Percentiles rank a stretch among this genome's conserved stretches.
Conservation (phyloP, 2,888 invertebrate genomes). For the Plagiodera versicolora region DNA sequence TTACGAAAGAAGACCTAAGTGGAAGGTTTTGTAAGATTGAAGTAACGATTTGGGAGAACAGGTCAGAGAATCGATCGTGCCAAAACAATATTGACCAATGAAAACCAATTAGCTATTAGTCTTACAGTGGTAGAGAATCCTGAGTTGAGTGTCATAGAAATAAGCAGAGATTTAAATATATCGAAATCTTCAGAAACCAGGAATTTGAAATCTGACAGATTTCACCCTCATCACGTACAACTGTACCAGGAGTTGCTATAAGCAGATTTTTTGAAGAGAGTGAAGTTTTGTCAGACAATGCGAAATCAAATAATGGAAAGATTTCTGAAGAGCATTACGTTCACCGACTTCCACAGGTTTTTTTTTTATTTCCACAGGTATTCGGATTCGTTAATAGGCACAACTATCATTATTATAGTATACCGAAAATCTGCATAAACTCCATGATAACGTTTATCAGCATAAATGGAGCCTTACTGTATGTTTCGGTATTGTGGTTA, state of each 20-base stretch:
- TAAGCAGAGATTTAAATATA: conserved; percentile 5
- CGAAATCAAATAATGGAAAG: background rate
- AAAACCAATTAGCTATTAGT: no score
- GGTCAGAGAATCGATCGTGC: conserved; percentile 6
- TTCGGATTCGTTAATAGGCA: background rate
- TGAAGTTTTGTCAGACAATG: background rate
- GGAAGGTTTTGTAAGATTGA: conserved; percentile 3
- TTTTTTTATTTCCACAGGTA: conserved; percentile 5
- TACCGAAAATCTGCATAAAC: background rate
- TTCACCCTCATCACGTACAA: background rate
- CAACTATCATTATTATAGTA: background rate
- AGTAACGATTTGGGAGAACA: conserved; percentile 10
- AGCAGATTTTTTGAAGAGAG: background rate
- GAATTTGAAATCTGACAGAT: background rate
- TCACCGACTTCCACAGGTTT: no score
- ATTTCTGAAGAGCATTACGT: background rate
- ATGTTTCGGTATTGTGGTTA: no score
- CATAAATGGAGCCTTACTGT: no score
- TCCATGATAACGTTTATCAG: background rate
- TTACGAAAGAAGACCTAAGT: background rate
- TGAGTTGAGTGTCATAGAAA: background rate
- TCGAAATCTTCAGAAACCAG: background rate
- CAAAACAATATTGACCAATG: no score
- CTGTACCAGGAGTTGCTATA: background rate
- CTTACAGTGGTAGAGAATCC: conserved; percentile 4